Evolutionary conservation across 2,113 vertebrate genomes (phyloP).

Genomic region (Piaya cayana): DNA sequence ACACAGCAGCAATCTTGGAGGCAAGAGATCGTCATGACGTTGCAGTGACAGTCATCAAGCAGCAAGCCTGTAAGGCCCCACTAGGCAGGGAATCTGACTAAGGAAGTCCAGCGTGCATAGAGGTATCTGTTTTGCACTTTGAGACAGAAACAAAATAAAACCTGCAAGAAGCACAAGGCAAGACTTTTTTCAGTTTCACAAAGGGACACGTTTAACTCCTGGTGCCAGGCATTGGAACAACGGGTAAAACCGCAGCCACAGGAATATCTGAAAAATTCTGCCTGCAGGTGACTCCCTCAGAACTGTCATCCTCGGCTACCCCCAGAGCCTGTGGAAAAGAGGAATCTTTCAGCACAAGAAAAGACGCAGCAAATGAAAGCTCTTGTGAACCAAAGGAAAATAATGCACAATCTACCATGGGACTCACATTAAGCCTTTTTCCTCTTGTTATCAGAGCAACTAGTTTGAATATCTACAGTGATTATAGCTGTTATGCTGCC

Average conservation of each 20-base stretch:
- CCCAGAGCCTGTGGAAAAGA: neutral
- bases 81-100: neutral
- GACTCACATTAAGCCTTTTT: neutral
- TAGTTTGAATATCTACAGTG: neutral
- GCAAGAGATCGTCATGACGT: neutral
- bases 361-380: slow-evolving; percentile 53
- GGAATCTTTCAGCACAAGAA: neutral
- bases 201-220: neutral
- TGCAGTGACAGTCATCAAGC: neutral
- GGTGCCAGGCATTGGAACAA: slow-evolving; percentile 1
- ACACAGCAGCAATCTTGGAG: neutral
- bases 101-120: neutral
- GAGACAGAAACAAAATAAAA: slow-evolving; percentile 11
- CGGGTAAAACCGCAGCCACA: neutral
- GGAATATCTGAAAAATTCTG: slow-evolving; percentile 25
- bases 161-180: neutral
- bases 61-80: neutral
- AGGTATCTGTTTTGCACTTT: neutral
- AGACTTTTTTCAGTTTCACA: slow-evolving; percentile 2
- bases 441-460: neutral
- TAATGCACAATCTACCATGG: slow-evolving; percentile 1
- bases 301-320: neutral
- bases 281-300: neutral
- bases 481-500: neutral
- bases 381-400: slow-evolving; percentile 18